Evolutionary conservation across 2,113 vertebrate species (phyloP).

Genomic region (Recurvirostra avosetta): DNA sequence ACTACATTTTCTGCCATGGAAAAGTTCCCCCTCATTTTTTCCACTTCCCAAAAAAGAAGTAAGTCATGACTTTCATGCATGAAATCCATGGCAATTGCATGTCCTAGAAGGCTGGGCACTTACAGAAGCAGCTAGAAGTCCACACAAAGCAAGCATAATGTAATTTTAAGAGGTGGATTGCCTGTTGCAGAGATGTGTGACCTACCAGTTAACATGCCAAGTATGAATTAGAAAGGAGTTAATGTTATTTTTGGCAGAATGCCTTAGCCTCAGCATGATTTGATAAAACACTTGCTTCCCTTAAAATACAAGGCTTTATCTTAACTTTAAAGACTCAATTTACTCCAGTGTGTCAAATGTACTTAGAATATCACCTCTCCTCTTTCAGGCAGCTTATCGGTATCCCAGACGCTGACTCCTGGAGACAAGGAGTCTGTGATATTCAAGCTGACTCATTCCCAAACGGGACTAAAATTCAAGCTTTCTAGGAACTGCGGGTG

Average conservation of each 20-base stretch:
- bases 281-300: background rate
- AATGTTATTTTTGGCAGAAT: background rate
- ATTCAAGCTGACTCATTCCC: background rate
- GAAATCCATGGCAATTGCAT: background rate
- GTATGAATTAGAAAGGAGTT: background rate
- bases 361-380: background rate
- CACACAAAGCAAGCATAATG: background rate
- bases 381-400: background rate
- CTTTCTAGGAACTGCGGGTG: background rate
- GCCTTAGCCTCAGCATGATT: background rate
- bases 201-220: background rate
- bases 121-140: background rate
- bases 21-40: background rate
- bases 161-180: background rate
- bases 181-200: background rate
- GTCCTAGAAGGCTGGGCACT: rapidly evolving
- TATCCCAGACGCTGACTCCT: background rate
- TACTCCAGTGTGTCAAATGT: background rate
- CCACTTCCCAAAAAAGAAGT: background rate
- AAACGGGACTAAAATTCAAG: background rate
- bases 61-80: background rate
- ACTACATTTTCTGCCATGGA: background rate
- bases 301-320: constrained; percentile 16
- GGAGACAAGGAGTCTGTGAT: background rate
- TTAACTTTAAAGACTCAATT: background rate